Percentiles rank a stretch among this genome's conserved stretches.
Evolutionary conservation across 2,888 invertebrate genomes (phyloP).

Genomic region (Alsophila aescularia): DNA sequence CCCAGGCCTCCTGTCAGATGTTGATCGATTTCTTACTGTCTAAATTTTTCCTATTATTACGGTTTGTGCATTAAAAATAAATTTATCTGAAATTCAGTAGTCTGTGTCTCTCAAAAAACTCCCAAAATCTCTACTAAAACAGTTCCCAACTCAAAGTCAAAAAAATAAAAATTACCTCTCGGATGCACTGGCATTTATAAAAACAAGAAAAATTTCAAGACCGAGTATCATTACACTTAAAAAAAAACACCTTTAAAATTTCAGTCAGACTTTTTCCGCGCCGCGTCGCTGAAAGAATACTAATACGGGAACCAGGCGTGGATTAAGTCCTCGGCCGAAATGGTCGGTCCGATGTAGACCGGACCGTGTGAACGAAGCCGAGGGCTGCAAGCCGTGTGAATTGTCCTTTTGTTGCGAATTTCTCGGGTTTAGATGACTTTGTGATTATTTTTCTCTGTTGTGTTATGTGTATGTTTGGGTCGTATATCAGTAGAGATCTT

Average conservation of each 20-base stretch:
- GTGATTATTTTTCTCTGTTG: slow-evolving; percentile 28
- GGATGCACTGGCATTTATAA: neutral
- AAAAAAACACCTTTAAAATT: slow-evolving; percentile 53
- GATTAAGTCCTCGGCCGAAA: slow-evolving; percentile 52
- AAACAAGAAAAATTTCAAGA: slow-evolving; percentile 21
- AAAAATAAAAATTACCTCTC: neutral
- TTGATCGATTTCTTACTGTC: no score
- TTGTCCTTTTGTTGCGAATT: slow-evolving; percentile 31
- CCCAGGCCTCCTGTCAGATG: no score
- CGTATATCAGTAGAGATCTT: slow-evolving; percentile 11
- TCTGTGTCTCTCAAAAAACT: neutral
- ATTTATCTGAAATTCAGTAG: no score
- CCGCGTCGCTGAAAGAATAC: slow-evolving; percentile 54
- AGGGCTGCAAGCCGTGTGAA: slow-evolving; percentile 25
- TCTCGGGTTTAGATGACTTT: slow-evolving; percentile 31
- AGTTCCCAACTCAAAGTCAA: neutral
- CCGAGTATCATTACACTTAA: slow-evolving; percentile 29
- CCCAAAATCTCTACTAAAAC: neutral
- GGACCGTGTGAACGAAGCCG: slow-evolving; percentile 13
- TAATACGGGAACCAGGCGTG: slow-evolving; percentile 48
- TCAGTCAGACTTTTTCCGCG: slow-evolving; percentile 53
- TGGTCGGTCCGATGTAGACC: slow-evolving; percentile 28
- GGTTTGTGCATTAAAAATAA: no score
- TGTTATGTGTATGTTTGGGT: slow-evolving; percentile 9
- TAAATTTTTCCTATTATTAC: no score